Conservation (phyloP, 2,888 invertebrate genomes). For the Gasteruption jaculator region DNA sequence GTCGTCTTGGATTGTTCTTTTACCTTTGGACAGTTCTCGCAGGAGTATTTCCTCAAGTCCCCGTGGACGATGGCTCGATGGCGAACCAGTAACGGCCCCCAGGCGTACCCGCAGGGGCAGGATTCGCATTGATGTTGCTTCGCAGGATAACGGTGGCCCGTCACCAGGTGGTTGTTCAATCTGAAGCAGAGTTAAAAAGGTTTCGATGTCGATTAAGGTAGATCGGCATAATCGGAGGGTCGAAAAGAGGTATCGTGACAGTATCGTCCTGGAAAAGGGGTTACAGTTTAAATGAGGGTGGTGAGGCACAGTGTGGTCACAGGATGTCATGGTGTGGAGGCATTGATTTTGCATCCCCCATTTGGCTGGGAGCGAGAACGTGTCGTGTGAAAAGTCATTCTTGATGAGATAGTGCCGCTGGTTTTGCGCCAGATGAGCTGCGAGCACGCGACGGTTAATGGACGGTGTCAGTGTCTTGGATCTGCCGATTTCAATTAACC, state of each 20-base stretch:
- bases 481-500: no score
- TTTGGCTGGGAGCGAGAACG: conserved; percentile 33
- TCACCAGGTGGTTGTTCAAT: conserved; percentile 77
- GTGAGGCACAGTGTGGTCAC: conserved; percentile 30
- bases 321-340: conserved; percentile 36
- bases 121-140: conserved; percentile 79
- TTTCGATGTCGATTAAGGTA: conserved; percentile 5
- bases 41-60: conserved; percentile 80
- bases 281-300: no score
- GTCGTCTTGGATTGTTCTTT: conserved; percentile 30
- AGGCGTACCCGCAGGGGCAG: conserved; percentile 79
- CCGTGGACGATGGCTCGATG: conserved; percentile 81
- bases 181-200: conserved; percentile 55
- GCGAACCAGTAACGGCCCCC: conserved; percentile 74
- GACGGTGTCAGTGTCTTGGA: no score
- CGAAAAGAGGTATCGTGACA: conserved; percentile 11
- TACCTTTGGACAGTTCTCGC: conserved; percentile 89
- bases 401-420: conserved; percentile 41
- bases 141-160: conserved; percentile 72
- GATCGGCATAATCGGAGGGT: conserved; percentile 17
- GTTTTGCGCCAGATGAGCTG: conserved; percentile 43
- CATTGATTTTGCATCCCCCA: conserved; percentile 45
- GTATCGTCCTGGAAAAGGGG: no score
- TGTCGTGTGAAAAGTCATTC: conserved; percentile 44
- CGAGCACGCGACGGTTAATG: conserved; percentile 46